Base-by-base conservation (phyloP, 2,797 vertebrate genomes). In the Enteromius afrohamiltoni region DNA sequence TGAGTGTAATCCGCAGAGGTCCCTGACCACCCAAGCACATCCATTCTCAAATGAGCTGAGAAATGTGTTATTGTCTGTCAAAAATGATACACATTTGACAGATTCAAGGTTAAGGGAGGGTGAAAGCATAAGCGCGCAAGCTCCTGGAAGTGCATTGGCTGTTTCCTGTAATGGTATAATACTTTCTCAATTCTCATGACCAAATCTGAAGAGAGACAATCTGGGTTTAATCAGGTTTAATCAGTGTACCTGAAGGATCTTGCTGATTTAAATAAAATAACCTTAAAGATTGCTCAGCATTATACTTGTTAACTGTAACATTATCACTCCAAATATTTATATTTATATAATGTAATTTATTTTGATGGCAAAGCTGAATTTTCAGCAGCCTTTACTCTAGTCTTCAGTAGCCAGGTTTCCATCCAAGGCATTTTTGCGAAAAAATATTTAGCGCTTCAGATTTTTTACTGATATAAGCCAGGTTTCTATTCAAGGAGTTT, bases 11-110 rank as follows among this genome's bases (percentile, higher is more conserved):
- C 83, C 73, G 73, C 75, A 75, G 67, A 73, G 78, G 73, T 40
- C 79, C 58, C 82, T 89, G 87, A 88, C 88, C 86, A 89, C 81
- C 88, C 86, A 89, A 87, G 87, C 87, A 87, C 75, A 80, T 88
- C 85, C 84, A 85, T 85, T 85, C 78, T 86, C 70, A 87, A 89
- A 88, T 82, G 83, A 89, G 77, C 84, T 86, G 86, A 86, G 74
- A 88, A 88, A 88, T 85, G 79, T 86, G 78, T 88, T 89, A 85
- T 87, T 87, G 84, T 89, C 87, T 87, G 84, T 85, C 80, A 85
- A 40, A 85, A 86, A 85, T 79, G 69, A 87, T 88, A 87, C 82
- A 69, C 55, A 29, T 86, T 87, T 86, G 87, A 88, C 83, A 87
- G 83, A 86, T 88, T 85, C 80, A 68, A 86, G 87, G 87, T 87